Conservation (phyloP, 2,113 vertebrate species). For the Stictonetta naevosa region DNA sequence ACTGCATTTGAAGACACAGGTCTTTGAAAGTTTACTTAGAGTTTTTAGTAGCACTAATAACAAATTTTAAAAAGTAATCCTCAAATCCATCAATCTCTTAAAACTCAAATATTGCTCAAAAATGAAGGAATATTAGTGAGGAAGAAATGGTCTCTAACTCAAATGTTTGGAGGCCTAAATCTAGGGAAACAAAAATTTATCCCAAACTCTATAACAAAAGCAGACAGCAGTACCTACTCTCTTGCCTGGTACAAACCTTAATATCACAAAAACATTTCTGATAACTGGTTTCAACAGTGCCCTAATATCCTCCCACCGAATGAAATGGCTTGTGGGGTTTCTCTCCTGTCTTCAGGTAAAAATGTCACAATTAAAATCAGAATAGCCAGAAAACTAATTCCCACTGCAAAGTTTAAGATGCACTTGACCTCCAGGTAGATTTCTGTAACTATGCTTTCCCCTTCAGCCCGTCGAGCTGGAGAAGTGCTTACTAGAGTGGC, state of each 20-base stretch:
- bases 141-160: neutral
- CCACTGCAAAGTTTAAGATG: neutral
- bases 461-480: neutral
- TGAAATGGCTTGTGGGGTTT: neutral
- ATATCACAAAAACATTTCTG: neutral
- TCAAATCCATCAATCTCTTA: neutral
- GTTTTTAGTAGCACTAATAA: neutral
- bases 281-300: neutral
- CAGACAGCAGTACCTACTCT: neutral
- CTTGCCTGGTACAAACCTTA: neutral
- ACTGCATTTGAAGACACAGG: neutral
- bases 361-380: neutral
- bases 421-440: neutral
- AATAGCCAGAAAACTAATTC: neutral
- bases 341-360: neutral
- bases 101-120: neutral
- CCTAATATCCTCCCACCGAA: neutral
- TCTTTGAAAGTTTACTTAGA: neutral
- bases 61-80: neutral
- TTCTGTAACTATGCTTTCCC: neutral
- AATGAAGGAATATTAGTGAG: neutral
- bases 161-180: neutral
- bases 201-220: neutral
- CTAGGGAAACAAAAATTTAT: neutral
- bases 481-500: neutral